Evolutionary conservation across 2,113 vertebrate species (phyloP), one percentile per base, ranked within the genome.

Genomic region (Silurus glanis): DNA sequence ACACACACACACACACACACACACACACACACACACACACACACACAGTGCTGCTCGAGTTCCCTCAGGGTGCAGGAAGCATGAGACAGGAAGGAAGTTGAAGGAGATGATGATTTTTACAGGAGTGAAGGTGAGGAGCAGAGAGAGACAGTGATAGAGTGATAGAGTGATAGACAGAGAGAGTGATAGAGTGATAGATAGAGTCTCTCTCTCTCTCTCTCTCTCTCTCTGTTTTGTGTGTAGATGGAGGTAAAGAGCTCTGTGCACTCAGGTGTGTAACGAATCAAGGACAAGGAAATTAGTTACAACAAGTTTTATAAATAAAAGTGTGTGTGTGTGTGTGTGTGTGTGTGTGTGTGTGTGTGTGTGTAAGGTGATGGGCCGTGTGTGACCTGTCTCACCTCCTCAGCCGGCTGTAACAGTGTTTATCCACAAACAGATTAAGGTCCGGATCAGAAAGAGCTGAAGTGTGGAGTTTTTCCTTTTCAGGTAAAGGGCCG

Each of bases 341-440:
- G 59, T 66, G 74, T 55, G 74, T 78, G 75, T 55, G 47, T 76
- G 47, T 76, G 49, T 47, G 12, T 13, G 71, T 45, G 67, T 45
- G 67, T 49, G 69, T 37, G 28, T 71, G 49, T 75, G 72, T 76
- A 37, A 69, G 66, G 12, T 90, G 92, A 93, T 89, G 89, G 84
- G 91, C 86, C 89, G 80, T 45, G 56, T 5, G 66, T 91, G 90
- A 92, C 90, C 91, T 90, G 88, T 87, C 88, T 84, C 80, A 90
- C 91, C 64, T 62, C 49, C 61, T 0, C 17, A 86, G 83, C 91
- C 85, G 16, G 90, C 88, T 90, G 85, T 45, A 88, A 90, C 88
- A 6, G 84, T 95, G 92, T 95, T 95, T 94, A 89, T 90, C 94
- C 94, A 94, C 94, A 95, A 95, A 95, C 94, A 94, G 92, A 93